These are phyloP conservation scores for Ylistrum balloti DNA, from an alignment of 1,140 invertebrate species.

Conservation along the genomic window DNA sequence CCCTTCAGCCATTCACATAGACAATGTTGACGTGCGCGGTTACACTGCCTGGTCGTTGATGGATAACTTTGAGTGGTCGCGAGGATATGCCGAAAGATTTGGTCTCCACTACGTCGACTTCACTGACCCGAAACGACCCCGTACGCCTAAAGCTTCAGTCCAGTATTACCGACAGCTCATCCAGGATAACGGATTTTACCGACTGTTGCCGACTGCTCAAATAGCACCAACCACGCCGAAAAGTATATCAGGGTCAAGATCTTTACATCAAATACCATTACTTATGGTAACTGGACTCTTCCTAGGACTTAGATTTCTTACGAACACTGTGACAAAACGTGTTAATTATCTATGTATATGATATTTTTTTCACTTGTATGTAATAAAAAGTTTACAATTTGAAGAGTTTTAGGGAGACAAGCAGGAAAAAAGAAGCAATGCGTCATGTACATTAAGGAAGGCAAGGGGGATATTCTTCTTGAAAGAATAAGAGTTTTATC, in stretches of 20 bases:
- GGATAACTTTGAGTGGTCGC: constrained; percentile 91
- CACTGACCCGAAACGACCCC: constrained; percentile 85
- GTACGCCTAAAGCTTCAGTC: constrained; percentile 89
- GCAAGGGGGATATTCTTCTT: too few species aligned
- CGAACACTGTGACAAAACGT: background rate
- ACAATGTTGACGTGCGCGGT: constrained; percentile 86
- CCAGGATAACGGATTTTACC: constrained; percentile 71
- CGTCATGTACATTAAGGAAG: too few species aligned
- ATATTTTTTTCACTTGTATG: too few species aligned
- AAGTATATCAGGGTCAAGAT: background rate
- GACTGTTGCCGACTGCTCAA: background rate
- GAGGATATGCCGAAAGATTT: constrained; percentile 85
- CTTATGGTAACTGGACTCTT: background rate
- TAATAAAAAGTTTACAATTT: too few species aligned
- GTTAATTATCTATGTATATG: too few species aligned
- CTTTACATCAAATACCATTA: background rate
- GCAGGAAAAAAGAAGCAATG: too few species aligned
- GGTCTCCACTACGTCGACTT: constrained; percentile 90
- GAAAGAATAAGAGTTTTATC: too few species aligned
- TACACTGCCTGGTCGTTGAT: constrained; percentile 90
- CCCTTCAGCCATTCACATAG: constrained; percentile 73
- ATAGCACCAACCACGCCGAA: background rate
- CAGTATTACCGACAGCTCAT: constrained; percentile 68
- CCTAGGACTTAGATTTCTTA: background rate
- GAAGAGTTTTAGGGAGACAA: too few species aligned